Base-by-base conservation (phyloP, 2,113 vertebrate genomes). In the Todiramphus saurophagus region DNA sequence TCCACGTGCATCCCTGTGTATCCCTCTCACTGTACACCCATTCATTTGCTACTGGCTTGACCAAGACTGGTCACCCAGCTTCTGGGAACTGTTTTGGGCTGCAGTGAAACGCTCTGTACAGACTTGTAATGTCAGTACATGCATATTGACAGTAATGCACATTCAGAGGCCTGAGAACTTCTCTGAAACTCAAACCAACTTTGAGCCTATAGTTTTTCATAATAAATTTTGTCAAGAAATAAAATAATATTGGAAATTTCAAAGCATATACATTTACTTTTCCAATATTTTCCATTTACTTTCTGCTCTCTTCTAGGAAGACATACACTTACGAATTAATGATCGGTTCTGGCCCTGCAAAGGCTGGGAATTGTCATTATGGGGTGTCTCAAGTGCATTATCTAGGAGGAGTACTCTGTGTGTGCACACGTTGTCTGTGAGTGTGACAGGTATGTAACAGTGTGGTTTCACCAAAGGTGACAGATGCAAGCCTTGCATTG, bases 371-470 rank as follows among this genome's bases (percentile, higher is more conserved):
- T 37, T 78, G 48, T 24, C 5, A 17, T 41, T 25, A 15, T 35
- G 12, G 20, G 20, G 18, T 48, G 16, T 13, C 23, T 3, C 33
- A 39, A 28, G 19, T 24, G 17, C 19, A 43, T 31, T 68, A 23
- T 25, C 48, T 67, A 46, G 55, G 31, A 2, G 0, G 12, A 44
- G 17, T 15, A 30, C 33, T 73, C 62, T 20, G 7, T 15, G 7
- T 60, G 21, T 46, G 39, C 16, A 46, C 24, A 23, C 0, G 0
- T 58, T 50, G 11, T n/a, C 27, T 23, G 18, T 0, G 0, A 11
- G 8, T 21, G 39, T 41, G 25, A 66, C 10, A 75, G 11, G 15
- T 28, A 14, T 27, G 24, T 60, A 50, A 35, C 11, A 35, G 4
- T 27, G 28, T 46, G 48, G 13, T 25, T 73, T 51, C 48, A 83